Evolutionary conservation across 1,140 invertebrate genomes (phyloP), one percentile per base, ranked within the genome.

Genomic region (Nautilus pompilius): DNA sequence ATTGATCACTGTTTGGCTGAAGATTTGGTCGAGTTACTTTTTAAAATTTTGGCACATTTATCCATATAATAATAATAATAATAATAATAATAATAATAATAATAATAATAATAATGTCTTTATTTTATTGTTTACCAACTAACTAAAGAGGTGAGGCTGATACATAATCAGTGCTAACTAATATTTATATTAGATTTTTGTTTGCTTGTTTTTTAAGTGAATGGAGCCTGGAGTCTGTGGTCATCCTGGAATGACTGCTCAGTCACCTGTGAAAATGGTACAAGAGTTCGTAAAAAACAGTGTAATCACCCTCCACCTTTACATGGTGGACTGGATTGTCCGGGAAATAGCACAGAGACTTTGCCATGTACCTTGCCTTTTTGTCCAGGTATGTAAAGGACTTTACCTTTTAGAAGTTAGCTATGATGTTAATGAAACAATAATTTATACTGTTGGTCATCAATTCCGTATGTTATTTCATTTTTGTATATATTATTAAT

Each of bases 401-500:
- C 4, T 51, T 53, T 48, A 28, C 26, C 34, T 33, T 26, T 41
- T 20, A 24, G 30, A 26, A 33, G 17, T 28, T 58, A 26, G 32
- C 17, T 13, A 20, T 58, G 32, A 24, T n/a, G 34, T 28, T 2
- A 13, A 5, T 29, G 33, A 33, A 3, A 58, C 2, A 33, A 33
- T 13, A 0, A 36, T 58, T 41, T 34, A 83, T 82, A 30, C 88
- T 74, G 30, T 5, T 3, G 30, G 26, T 33, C 15, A 5, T 34
- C 36, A 24, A 13, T 58, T 2, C 2, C 28, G 59, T 87, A 86
- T 78, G 86, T 85, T 67, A 89, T 88, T 70, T 86, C 82, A 65
- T 88, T 86, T 66, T 86, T 86, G 71, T 86, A 68, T 87, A 84
- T 73, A 92, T 90, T 53, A 88, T 70, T 58, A 67, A 73, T 65